Conservation (phyloP, 2,797 vertebrate genomes). For the Clarias pachynema region DNA sequence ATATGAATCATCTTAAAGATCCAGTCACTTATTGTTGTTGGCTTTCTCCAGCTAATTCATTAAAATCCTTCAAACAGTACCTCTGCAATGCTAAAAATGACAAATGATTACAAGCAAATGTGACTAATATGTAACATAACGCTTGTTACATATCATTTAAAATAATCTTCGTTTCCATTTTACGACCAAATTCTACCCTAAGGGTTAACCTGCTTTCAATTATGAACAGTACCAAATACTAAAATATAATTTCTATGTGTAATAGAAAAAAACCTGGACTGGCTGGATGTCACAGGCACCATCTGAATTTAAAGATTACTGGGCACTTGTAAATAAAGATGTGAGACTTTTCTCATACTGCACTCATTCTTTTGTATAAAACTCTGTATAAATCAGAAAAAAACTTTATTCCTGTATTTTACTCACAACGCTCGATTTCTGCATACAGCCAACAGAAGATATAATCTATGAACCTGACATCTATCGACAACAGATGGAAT, state of each 20-base stretch:
- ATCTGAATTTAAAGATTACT: constrained; percentile 61
- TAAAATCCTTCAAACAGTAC: not conserved
- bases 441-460: constrained; percentile 86
- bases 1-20: not conserved
- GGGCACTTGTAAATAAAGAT: constrained; percentile 61
- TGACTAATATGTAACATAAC: not conserved
- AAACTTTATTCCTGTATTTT: constrained; percentile 15
- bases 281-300: constrained; percentile 61
- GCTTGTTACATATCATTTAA: not conserved
- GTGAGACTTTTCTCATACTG: constrained; percentile 55
- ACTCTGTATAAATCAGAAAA: not conserved
- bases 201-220: constrained; percentile 28
- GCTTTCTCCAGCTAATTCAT: not conserved
- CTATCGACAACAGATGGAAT: constrained; percentile 89
- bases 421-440: constrained; percentile 38
- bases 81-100: not conserved
- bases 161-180: not conserved
- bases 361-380: constrained; percentile 40
- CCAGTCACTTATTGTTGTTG: not conserved
- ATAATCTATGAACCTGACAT: constrained; percentile 91
- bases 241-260: constrained; percentile 54
- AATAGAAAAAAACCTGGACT: constrained; percentile 59
- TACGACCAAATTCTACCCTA: constrained; percentile 8
- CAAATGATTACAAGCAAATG: not conserved
- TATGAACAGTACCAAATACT: constrained; percentile 38